These are phyloP conservation scores for Sycophila texana DNA, from an alignment of 2,888 invertebrate genomes.

Conservation along the genomic window DNA sequence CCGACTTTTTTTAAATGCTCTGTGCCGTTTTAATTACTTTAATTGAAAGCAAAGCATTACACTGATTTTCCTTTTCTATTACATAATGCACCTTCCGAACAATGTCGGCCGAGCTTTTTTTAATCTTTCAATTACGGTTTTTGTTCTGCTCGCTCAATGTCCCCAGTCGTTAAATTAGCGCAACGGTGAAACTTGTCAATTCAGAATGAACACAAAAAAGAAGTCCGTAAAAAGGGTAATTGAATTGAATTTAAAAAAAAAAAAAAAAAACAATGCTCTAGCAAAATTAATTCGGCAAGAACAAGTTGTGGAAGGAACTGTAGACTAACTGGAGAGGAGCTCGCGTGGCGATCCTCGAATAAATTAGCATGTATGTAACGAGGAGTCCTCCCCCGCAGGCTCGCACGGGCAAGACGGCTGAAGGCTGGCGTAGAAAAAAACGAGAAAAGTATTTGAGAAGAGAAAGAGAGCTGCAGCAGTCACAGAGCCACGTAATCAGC, in stretches of 20 bases:
- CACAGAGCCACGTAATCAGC: constrained; percentile 62
- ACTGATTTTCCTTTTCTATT: constrained; percentile 1
- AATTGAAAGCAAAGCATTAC: constrained; percentile 1
- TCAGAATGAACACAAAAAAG: too few relatives aligned
- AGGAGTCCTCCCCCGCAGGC: constrained; percentile 55
- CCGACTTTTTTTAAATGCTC: not conserved
- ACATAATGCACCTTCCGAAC: not conserved
- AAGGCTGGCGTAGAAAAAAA: not conserved
- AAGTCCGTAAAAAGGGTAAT: too few relatives aligned
- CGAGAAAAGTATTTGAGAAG: constrained; percentile 4
- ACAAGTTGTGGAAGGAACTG: too few relatives aligned
- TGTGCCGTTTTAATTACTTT: constrained; percentile 14
- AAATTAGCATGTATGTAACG: constrained; percentile 65
- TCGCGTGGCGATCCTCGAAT: constrained; percentile 56
- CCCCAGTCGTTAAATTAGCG: not conserved
- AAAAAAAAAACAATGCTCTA: too few relatives aligned
- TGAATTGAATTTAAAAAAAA: too few relatives aligned
- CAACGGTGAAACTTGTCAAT: too few relatives aligned
- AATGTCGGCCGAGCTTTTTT: too few relatives aligned
- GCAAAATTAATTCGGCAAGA: too few relatives aligned
- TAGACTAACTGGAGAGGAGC: constrained; percentile 5
- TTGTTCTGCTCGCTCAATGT: not conserved
- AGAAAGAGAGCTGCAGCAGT: constrained; percentile 52
- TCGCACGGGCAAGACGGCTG: not conserved
- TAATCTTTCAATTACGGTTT: too few relatives aligned